Evolutionary conservation across 2,113 vertebrate genomes (phyloP), one percentile per base, ranked within the genome.

Genomic region (Dicaeum eximium): DNA sequence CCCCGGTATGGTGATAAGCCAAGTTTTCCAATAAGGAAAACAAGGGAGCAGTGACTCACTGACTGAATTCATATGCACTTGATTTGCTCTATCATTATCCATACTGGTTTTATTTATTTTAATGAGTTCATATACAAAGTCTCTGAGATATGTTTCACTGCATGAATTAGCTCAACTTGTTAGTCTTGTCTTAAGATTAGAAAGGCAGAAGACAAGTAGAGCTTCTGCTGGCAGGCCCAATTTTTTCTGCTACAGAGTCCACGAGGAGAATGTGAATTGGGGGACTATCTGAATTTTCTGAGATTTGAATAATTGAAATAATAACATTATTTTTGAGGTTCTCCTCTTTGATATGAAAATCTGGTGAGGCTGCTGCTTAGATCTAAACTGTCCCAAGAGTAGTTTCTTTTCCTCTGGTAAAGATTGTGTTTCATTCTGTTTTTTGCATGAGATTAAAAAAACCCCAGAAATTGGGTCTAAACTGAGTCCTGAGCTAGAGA

Each of bases 1-100:
- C 92, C 78, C 92, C 0, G 0, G 56, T 14, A 20, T 5, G 13
- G 81, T 48, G 93, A 70, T 88, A 67, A 1, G 56, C 92, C 23
- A 54, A 64, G 85, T 88, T 96, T 94, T 96, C 93, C 94, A 92
- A 92, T 79, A 81, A 85, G 91, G 89, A 93, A 96, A 93, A 86
- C 44, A 92, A 88, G 82, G 67, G 71, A 88, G 88, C 35, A 79
- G 75, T 96, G 95, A 97, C 75, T 96, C 96, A 97, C 44, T 67
- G 88, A 14, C 79, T 94, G 85, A 48, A 94, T 93, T 94, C 53
- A 16, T 81, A 80, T 78, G 75, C 80, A 60, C 56, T 96, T 86
- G 79, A 90, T 94, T 83, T 81, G 64, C 88, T 86, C 72, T 95
- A 64, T 93, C 92, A 88, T 96, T 96, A 95, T 90, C 85, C 86